phyloP scores from a whole-genome alignment of 2,797 vertebrate genomes.

The Clarias laeviceps region DNA sequence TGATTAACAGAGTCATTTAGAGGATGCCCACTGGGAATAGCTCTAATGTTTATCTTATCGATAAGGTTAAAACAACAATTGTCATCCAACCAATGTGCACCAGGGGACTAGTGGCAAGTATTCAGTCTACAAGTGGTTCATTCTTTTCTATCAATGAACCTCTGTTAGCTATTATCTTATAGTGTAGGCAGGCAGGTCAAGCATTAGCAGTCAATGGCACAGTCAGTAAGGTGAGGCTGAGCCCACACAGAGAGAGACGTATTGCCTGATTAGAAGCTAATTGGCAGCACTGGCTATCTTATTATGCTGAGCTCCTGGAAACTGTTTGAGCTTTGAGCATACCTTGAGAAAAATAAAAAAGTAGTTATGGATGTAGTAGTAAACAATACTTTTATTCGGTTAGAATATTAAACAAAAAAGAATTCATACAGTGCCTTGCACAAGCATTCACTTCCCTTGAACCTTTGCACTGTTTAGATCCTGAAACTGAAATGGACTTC shows the following conservation, averaged over 20 bases:
- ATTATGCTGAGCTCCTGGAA: constrained; percentile 22
- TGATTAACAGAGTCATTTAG: constrained; percentile 49
- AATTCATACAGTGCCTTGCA: not conserved
- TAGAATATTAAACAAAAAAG: not conserved
- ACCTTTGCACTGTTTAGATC: not conserved
- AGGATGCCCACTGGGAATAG: constrained; percentile 32
- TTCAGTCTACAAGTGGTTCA: constrained; percentile 42
- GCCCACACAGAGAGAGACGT: constrained; percentile 36
- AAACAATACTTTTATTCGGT: not conserved
- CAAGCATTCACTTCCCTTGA: not conserved
- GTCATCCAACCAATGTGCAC: constrained; percentile 38
- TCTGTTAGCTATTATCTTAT: constrained; percentile 52
- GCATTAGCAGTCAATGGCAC: constrained; percentile 43
- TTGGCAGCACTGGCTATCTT: constrained; percentile 40
- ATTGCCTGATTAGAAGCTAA: constrained; percentile 47
- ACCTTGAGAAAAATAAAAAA: not conserved
- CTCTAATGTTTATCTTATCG: constrained; percentile 49
- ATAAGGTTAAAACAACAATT: constrained; percentile 44
- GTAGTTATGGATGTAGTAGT: not conserved
- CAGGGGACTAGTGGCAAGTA: constrained; percentile 17
- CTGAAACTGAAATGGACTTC: constrained; percentile 1
- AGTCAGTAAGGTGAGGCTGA: constrained; percentile 41
- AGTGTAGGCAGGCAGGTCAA: constrained; percentile 26
- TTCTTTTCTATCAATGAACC: constrained; percentile 51
- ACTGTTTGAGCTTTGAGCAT: not conserved